phyloP scores from a whole-genome alignment of 1,140 invertebrate species.

The Callitettix versicolor region DNA sequence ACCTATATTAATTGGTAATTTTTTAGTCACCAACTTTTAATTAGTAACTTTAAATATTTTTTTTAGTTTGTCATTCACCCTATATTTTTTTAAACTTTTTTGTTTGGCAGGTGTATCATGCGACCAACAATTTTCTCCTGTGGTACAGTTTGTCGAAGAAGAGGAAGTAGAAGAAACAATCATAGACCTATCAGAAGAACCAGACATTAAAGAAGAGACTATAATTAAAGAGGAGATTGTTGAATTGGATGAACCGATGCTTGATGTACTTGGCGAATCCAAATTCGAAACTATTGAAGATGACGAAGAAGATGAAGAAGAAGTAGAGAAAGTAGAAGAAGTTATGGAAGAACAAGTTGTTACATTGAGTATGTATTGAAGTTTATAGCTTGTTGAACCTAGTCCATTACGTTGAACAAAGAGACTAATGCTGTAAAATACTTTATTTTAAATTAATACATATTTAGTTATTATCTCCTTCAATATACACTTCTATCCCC shows the following conservation, averaged over 20 bases:
- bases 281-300: constrained; percentile 2
- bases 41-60: too few species aligned
- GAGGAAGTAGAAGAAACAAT: constrained; percentile 13
- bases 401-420: too few species aligned
- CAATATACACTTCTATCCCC: too few species aligned
- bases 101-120: constrained; percentile 20
- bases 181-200: constrained; percentile 9
- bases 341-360: constrained; percentile 4
- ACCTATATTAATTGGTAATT: too few species aligned
- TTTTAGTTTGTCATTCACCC: too few species aligned
- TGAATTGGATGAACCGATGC: neutral
- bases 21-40: too few species aligned
- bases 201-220: constrained; percentile 7
- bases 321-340: neutral
- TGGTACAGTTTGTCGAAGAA: constrained; percentile 13
- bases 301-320: constrained; percentile 1
- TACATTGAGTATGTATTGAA: constrained; percentile 7
- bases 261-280: neutral
- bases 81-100: too few species aligned
- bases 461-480: too few species aligned
- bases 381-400: too few species aligned
- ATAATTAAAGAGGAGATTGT: constrained; percentile 3
- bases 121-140: constrained; percentile 22
- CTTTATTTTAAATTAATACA: too few species aligned
- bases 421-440: too few species aligned